Conservation (phyloP, 2,888 invertebrate genomes). For the Fabriciana adippe region DNA sequence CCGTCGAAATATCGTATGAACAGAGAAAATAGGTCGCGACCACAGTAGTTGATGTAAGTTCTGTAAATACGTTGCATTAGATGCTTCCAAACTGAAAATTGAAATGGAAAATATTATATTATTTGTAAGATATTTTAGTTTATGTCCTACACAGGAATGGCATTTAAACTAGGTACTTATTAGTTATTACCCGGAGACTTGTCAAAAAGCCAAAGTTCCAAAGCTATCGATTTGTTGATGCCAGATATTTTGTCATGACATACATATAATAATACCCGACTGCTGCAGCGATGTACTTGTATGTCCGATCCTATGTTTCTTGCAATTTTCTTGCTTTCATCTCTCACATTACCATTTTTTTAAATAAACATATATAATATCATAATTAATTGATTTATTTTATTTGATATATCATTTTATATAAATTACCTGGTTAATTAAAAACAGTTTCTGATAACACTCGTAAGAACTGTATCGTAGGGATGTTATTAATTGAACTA, state of each 20-base stretch:
- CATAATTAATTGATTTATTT: no score
- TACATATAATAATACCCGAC: neutral
- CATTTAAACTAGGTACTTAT: no score
- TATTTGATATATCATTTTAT: no score
- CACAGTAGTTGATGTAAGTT: constrained; percentile 26
- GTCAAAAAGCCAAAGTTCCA: neutral
- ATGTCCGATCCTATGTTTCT: no score
- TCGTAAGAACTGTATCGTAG: no score
- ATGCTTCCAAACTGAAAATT: neutral
- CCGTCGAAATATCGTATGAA: constrained; percentile 15
- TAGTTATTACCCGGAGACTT: neutral
- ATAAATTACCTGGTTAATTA: no score
- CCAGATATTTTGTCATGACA: neutral
- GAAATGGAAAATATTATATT: constrained; percentile 1
- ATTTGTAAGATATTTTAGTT: neutral
- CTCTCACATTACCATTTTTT: no score
- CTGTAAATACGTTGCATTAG: constrained; percentile 23
- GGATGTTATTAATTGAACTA: no score
- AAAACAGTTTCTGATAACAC: no score
- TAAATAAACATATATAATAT: no score
- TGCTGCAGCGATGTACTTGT: no score
- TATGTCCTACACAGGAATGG: neutral
- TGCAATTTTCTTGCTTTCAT: no score
- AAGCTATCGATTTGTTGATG: neutral
- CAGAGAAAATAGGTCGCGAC: constrained; percentile 24